Conservation (phyloP, 2,113 vertebrate species). For the Pandion haliaetus region DNA sequence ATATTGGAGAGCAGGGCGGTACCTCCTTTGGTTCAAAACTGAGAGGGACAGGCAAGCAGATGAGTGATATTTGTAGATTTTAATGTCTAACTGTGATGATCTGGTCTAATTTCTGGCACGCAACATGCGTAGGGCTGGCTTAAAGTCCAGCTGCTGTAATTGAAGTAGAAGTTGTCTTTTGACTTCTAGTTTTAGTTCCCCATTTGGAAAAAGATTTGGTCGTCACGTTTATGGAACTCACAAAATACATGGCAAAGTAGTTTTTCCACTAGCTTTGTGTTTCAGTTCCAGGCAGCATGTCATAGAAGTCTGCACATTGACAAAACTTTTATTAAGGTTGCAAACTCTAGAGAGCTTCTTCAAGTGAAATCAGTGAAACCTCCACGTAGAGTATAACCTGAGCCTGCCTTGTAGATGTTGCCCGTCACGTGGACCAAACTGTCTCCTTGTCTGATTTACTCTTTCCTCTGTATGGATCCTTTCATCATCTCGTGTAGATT, state of each 20-base stretch:
- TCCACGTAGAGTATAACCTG: not conserved
- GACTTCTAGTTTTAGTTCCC: not conserved
- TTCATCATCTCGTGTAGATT: not conserved
- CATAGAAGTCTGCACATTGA: not conserved
- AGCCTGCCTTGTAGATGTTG: not conserved
- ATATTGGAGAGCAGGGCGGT: not conserved
- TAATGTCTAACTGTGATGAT: not conserved
- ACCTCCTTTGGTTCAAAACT: not conserved
- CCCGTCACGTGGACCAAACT: not conserved
- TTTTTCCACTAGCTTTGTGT: not conserved
- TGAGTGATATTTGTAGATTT: not conserved
- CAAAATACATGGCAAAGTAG: not conserved
- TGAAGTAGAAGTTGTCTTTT: not conserved
- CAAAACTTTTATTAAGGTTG: not conserved
- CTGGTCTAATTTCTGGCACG: not conserved
- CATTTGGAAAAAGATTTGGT: not conserved
- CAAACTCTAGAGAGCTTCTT: not conserved
- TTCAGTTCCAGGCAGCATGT: not conserved
- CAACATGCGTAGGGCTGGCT: not conserved
- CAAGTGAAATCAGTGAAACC: not conserved
- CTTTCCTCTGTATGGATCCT: not conserved
- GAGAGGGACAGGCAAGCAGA: not conserved
- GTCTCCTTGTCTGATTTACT: not conserved
- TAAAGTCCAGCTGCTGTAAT: not conserved
- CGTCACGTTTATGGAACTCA: constrained; percentile 3